Base-by-base conservation (phyloP, 2,113 vertebrate species). In the Perca schrenkii region DNA sequence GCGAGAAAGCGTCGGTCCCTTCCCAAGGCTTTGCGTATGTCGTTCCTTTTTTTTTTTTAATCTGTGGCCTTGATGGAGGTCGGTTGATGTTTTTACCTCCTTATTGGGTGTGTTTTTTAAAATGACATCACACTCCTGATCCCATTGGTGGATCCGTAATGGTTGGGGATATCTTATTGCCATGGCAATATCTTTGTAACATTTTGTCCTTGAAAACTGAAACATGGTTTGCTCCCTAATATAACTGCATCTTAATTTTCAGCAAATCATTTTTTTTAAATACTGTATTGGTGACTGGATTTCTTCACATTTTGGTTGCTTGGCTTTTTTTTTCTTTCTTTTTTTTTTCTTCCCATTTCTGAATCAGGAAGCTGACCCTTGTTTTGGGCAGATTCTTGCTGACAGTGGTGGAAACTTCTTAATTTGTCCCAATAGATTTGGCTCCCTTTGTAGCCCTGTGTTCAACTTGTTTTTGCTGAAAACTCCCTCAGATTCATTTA, bases 111-210 rank as follows among this genome's bases (percentile, higher is more conserved):
- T 90, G 85, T 96, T 96, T 95, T 95, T 95, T 70, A 63, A 96
- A 96, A 93, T 97, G 96, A 97, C 97, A 97, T 97, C 96, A 95
- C 96, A 97, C 96, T 97, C 96, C 97, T 97, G 97, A 98, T 99
- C 97, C 97, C 97, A 92, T 80, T 96, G 91, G 97, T 98, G 97
- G 98, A 98, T 98, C 97, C 93, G 96, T 94, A 94, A 94, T 95
- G 96, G 96, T 96, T 96, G 90, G 94, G 94, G 94, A 91, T 95
- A 91, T 88, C 80, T 82, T 90, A 53, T 88, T 65, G 90, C 95
- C 94, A 95, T 90, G 95, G 95, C 96, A 95, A 95, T 96, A 94
- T 88, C 94, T 96, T 95, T 95, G 95, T 95, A 93, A 93, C 92
- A 93, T 92, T 87, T 94, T 92, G 88, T 93, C 94, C 95, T 96